phyloP scores from a whole-genome alignment of 2,797 vertebrate species.

The Podargus strigoides region DNA sequence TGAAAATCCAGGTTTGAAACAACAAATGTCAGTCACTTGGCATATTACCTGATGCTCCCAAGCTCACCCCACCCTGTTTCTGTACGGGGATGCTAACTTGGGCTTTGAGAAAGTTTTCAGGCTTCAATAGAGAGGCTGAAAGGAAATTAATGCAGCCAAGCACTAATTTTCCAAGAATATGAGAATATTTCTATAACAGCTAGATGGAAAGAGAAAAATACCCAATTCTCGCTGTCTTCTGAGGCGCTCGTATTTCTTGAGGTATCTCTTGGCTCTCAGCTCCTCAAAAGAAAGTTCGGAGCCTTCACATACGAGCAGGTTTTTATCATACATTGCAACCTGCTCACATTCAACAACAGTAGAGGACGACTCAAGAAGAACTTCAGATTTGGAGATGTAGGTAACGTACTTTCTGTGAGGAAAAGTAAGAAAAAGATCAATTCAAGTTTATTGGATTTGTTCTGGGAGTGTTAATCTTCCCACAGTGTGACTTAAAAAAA shows the following conservation, averaged over 20 bases:
- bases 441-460: neutral
- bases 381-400: constrained; percentile 73
- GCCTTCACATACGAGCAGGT: constrained; percentile 76
- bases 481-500: neutral
- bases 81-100: neutral
- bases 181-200: neutral
- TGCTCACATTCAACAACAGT: neutral
- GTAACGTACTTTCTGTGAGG: constrained; percentile 58
- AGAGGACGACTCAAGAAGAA: neutral
- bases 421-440: neutral
- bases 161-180: neutral
- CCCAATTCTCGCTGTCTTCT: constrained; percentile 71
- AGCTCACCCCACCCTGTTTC: neutral
- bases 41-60: neutral
- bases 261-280: constrained; percentile 73
- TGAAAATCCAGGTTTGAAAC: neutral
- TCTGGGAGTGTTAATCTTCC: rapidly evolving
- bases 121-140: neutral
- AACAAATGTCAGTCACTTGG: neutral
- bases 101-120: neutral
- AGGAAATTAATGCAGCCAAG: neutral
- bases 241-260: constrained; percentile 66
- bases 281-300: constrained; percentile 82
- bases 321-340: constrained; percentile 79
- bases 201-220: constrained; percentile 30